Conservation (phyloP, 2,113 vertebrate genomes). For the Pelmatolapia mariae region DNA sequence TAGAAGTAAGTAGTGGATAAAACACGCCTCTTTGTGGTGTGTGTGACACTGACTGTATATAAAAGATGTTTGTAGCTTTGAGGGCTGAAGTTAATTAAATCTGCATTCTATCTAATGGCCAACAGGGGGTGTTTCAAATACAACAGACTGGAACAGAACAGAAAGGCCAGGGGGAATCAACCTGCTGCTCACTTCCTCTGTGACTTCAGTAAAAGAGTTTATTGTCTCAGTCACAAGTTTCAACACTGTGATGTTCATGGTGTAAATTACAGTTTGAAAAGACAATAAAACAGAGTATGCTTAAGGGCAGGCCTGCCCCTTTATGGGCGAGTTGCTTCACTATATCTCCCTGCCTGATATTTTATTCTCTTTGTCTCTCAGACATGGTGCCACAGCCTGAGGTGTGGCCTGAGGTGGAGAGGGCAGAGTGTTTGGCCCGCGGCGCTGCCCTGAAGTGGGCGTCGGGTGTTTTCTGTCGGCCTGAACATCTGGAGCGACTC, state of each 20-base stretch:
- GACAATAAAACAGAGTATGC: not conserved
- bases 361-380: not conserved
- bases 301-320: not conserved
- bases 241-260: not conserved
- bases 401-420: conserved; percentile 77
- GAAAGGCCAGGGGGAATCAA: not conserved
- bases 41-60: not conserved
- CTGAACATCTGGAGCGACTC: conserved; percentile 85
- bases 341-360: not conserved
- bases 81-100: not conserved
- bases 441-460: conserved; percentile 96
- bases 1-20: not conserved
- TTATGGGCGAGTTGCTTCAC: not conserved
- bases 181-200: not conserved
- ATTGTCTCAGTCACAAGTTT: not conserved
- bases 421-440: conserved; percentile 85
- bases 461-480: conserved; percentile 87
- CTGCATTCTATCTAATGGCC: not conserved
- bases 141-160: not conserved
- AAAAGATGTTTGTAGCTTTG: not conserved
- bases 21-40: fast-evolving
- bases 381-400: not conserved
- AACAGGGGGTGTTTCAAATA: not conserved
- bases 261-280: not conserved
- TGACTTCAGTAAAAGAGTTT: not conserved